Base-by-base conservation (phyloP, 2,113 vertebrate genomes). In the Heteronetta atricapilla region DNA sequence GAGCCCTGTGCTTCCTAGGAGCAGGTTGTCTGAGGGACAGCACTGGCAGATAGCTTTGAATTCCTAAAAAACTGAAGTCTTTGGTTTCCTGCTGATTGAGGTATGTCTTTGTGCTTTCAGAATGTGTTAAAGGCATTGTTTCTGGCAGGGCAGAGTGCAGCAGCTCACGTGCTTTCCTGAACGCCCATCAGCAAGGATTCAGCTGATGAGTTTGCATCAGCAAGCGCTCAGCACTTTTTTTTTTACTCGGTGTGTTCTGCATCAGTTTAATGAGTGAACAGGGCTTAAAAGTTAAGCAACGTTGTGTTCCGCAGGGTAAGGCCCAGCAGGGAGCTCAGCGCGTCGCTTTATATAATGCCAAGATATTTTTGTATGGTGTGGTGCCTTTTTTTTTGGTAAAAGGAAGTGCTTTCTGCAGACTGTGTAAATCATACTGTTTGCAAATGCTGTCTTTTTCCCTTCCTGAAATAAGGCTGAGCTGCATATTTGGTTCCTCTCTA, bases 341-440 rank as follows among this genome's bases (percentile, higher is more conserved):
- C 1, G 17, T 56, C 21, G 1, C 59, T 34, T n/a, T 0, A 4
- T 38, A 59, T 33, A 11, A 6, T 15, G 52, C 88, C 73, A 48
- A 5, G 46, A 7, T 26, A 66, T 67, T 29, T 58, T 16, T 46
- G 44, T 38, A 55, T 63, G 19, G 23, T 40, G 76, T 50, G 46
- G 10, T 62, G 36, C 42, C 48, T 67, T 52, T 36, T 63, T 67
- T 52, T 36, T 63, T 14, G 70, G 33, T 2, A 66, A 58, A 82
- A 78, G 95, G 96, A 94, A 97, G 92, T 76, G 69, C 69, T 96
- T 96, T 95, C 40, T 96, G 94, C 90, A 76, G 77, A 58, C 60
- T n/a, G 31, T 59, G 68, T 70, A 26, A 38, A 58, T 78, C 56
- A 5, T 28, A 6, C 72, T 59, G 48, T 21, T 62, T 73, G 66